These are phyloP conservation scores for Ictalurus punctatus DNA, from an alignment of 2,113 vertebrate genomes.

Conservation along the genomic window DNA sequence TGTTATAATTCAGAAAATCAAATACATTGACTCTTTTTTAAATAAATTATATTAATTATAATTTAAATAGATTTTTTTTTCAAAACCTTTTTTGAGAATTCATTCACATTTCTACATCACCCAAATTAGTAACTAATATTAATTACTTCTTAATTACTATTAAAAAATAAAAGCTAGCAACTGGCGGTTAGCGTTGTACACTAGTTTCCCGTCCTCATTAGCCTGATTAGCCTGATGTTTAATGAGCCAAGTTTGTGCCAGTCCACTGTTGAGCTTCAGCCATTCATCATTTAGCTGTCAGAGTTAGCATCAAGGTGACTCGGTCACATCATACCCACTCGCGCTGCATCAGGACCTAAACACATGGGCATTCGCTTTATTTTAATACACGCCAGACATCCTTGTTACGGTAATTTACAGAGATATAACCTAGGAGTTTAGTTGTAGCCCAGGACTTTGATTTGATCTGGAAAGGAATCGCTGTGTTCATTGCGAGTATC, in stretches of 20 bases:
- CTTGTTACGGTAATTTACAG: neutral
- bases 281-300: conserved; percentile 38
- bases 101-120: neutral
- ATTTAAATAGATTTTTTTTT: neutral
- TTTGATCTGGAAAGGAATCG: neutral
- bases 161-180: neutral
- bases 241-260: neutral
- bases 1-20: neutral
- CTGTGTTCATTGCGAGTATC: neutral
- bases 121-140: neutral
- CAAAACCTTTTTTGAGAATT: neutral
- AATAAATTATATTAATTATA: neutral
- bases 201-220: neutral
- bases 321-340: neutral
- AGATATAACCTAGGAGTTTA: neutral
- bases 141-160: neutral
- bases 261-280: neutral
- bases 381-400: conserved; percentile 5
- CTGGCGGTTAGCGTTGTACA: neutral
- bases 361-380: neutral
- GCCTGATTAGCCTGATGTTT: neutral
- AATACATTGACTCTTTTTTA: neutral
- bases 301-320: conserved; percentile 37
- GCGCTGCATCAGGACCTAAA: neutral
- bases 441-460: neutral